phyloP scores from a whole-genome alignment of 2,113 vertebrate species.

The Climacteris rufus region DNA sequence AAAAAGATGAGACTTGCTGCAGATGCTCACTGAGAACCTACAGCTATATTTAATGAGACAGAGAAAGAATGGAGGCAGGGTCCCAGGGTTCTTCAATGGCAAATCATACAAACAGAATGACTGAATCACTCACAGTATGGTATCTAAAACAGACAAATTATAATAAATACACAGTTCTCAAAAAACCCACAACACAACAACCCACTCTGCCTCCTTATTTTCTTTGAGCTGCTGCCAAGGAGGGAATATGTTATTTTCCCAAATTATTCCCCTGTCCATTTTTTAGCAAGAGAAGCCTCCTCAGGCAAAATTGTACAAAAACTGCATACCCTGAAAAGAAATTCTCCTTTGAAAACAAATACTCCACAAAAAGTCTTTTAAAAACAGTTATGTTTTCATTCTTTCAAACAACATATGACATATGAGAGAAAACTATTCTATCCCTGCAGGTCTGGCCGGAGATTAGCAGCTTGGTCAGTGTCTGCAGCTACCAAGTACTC shows the following conservation, averaged over 20 bases:
- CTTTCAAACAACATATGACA: not conserved
- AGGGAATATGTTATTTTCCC: conserved; percentile 33
- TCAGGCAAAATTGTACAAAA: not conserved
- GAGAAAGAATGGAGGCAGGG: not conserved
- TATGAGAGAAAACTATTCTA: not conserved
- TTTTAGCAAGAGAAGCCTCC: not conserved
- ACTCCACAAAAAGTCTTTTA: not conserved
- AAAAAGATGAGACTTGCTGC: not conserved
- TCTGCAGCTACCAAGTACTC: not conserved
- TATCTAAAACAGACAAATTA: conserved; percentile 7
- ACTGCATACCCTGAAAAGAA: not conserved
- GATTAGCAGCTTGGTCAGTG: not conserved
- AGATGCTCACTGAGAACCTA: not conserved
- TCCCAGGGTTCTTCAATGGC: not conserved
- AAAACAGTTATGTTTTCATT: not conserved
- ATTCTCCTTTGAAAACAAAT: not conserved
- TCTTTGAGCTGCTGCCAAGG: conserved; percentile 42
- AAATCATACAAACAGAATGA: not conserved
- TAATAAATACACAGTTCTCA: not conserved
- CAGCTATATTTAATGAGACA: not conserved
- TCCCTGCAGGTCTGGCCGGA: not conserved
- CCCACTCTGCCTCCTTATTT: not conserved
- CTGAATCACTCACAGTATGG: not conserved
- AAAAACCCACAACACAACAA: not conserved
- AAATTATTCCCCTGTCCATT: conserved; percentile 26